These are phyloP conservation scores for Oikopleura dioica DNA, from an alignment of 23 tunicate species.

Conservation along the genomic window DNA sequence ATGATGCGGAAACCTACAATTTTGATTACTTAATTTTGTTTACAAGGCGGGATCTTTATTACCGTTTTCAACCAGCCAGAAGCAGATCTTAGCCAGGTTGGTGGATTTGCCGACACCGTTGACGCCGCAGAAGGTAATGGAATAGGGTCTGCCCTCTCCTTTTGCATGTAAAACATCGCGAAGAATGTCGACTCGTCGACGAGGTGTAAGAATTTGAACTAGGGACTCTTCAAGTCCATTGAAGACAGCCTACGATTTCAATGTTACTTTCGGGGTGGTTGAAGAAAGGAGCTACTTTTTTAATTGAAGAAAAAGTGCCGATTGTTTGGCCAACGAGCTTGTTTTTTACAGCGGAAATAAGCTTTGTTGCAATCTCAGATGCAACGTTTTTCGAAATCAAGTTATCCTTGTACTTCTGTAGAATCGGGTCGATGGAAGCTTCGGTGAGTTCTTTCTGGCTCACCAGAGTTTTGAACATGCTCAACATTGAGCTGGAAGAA, in stretches of 20 bases:
- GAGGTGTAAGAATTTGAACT: conserved; percentile 82
- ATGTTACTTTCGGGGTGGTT: conserved; percentile 9
- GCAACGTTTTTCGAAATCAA: conserved; percentile 92
- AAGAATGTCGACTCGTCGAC: conserved; percentile 79
- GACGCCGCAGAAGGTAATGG: conserved; percentile 97
- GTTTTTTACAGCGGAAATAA: conserved; percentile 52
- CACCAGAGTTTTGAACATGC: conserved; percentile 61
- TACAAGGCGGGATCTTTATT: too few relatives aligned
- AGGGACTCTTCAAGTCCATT: conserved; percentile 65
- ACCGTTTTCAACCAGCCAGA: conserved; percentile 95
- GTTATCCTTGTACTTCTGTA: conserved; percentile 61
- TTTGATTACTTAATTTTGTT: too few relatives aligned
- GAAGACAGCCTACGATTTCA: conserved; percentile 57
- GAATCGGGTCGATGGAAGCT: conserved; percentile 45
- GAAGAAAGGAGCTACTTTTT: background rate
- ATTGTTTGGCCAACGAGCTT: conserved; percentile 75
- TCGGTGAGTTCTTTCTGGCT: conserved; percentile 75
- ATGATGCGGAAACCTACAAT: conserved; percentile 82
- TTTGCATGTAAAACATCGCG: conserved; percentile 90
- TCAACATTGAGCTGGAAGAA: conserved; percentile 30
- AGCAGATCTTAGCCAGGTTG: conserved; percentile 90
- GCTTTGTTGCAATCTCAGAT: conserved; percentile 72
- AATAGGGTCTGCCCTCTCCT: conserved; percentile 40
- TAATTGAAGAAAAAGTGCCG: conserved; percentile 41
- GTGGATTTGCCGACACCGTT: conserved; percentile 99